phyloP scores from a whole-genome alignment of 1,140 invertebrate genomes.

The Magallana angulata region DNA sequence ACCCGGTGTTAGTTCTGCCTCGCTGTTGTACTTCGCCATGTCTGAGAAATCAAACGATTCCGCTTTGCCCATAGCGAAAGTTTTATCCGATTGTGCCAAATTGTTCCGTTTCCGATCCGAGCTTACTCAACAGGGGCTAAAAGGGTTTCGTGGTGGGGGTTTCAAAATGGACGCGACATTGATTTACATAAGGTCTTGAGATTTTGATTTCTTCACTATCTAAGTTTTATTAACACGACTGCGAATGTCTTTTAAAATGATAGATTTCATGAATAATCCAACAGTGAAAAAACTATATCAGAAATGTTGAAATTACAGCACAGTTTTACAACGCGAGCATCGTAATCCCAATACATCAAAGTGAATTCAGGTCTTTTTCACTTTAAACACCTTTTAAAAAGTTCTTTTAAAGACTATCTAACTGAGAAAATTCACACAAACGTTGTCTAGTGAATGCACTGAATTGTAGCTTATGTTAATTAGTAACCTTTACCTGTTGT shows the following conservation, averaged over 20 bases:
- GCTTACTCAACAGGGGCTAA: conserved; percentile 4
- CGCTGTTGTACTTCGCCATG: conserved; percentile 16
- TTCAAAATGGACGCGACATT: conserved; percentile 1
- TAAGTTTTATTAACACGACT: background rate
- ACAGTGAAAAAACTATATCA: background rate
- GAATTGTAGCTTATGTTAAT: too few relatives aligned
- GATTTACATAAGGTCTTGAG: conserved; percentile 4
- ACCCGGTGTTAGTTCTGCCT: background rate
- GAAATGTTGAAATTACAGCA: too few relatives aligned
- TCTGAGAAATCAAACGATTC: conserved; percentile 23
- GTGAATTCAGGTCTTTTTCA: too few relatives aligned
- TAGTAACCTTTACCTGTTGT: too few relatives aligned
- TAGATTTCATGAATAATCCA: background rate
- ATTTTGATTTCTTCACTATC: conserved; percentile 2
- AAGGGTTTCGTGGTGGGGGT: conserved; percentile 20
- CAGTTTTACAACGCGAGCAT: too few relatives aligned
- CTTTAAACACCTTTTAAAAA: too few relatives aligned
- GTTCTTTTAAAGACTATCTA: too few relatives aligned
- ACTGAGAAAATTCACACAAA: too few relatives aligned
- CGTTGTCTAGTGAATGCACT: too few relatives aligned
- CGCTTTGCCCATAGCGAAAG: conserved; percentile 33
- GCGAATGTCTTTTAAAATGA: conserved; percentile 23
- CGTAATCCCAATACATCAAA: too few relatives aligned
- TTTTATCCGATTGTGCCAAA: background rate
- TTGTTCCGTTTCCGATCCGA: conserved; percentile 1